Evolutionary conservation across 2,113 vertebrate genomes (phyloP), one percentile per base, ranked within the genome.

Genomic region (Poeciliopsis turrubarensis): DNA sequence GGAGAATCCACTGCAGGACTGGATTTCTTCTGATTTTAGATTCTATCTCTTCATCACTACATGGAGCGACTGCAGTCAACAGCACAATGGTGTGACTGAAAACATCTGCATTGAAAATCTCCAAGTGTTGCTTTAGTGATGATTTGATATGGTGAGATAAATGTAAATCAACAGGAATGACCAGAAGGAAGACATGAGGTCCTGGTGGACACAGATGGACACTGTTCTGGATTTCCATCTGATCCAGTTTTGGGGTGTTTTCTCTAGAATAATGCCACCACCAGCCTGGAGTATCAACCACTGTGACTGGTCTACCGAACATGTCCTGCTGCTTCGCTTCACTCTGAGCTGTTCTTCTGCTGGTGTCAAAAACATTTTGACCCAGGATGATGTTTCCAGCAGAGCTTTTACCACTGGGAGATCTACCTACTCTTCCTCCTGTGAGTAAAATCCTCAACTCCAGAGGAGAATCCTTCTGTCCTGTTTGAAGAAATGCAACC

Each of bases 161-260:
- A 26, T 39, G 5, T 15, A 37, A 25, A 1, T 17, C 60, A n/a
- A 37, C 0, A 68, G 22, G 57, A 67, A 79, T 2, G 17, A 79
- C 65, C 39, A 79, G 70, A 54, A 79, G 70, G 72, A 78, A 78
- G 4, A 37, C 64, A 0, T 72, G n/a, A 71, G 69, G 76, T 17
- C 69, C 69, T 15, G 76, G 76, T 8, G 69, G 30, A 62, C 77
- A 78, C 51, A 72, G 54, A 62, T 78, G 3, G 64, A 78, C 9
- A 1, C 77, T 78, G 17, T 78, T 68, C 39, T 78, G 70, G 57
- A 78, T 78, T 78, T 78, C 77, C 62, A 37, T 62, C 64, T 72
- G 70, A 67, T 78, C 70, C 70, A 75, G 30, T 13, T 78, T 67
- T 54, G 70, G 51, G 26, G 64, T 72, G 2, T 78, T 9, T 72